A percentile compares a stretch with the other conserved stretches of the same genome.
Evolutionary conservation across 2,113 vertebrate species (phyloP).

Genomic region (Acanthisitta chloris): DNA sequence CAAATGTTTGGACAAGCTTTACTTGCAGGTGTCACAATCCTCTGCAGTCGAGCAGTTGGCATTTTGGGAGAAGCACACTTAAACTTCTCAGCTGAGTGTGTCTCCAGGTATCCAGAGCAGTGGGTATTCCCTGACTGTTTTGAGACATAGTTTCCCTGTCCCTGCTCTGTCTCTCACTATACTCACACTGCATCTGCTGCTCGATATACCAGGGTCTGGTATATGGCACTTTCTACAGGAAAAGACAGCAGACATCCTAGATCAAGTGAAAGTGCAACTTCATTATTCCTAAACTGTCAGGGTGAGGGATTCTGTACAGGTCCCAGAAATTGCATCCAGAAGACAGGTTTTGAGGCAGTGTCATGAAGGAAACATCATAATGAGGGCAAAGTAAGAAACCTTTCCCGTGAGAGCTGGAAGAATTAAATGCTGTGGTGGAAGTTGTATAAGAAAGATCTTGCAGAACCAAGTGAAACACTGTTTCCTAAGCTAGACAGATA

Average conservation of each 20-base stretch:
- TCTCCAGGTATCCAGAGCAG: background rate
- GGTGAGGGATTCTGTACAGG: background rate
- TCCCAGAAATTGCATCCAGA: background rate
- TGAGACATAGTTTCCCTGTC: background rate
- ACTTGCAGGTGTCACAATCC: background rate
- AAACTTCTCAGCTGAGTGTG: background rate
- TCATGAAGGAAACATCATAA: background rate
- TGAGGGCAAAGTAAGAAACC: background rate
- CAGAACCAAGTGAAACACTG: fast-evolving
- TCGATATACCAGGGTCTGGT: no score
- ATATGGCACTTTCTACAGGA: no score
- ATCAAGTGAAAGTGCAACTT: background rate
- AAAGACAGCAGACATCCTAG: background rate
- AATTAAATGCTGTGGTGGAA: background rate
- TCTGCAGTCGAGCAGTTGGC: background rate
- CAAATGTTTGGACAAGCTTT: background rate
- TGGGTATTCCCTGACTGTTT: background rate
- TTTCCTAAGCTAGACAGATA: background rate
- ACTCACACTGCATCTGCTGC: background rate
- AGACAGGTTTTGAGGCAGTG: background rate
- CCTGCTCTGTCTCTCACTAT: background rate
- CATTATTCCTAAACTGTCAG: background rate
- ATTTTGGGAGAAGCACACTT: background rate
- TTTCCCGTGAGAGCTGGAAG: background rate
- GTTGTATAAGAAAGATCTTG: background rate